A percentile compares a stretch with the other conserved stretches of the same genome.
Evolutionary conservation across 2,113 vertebrate species (phyloP).

Genomic region (Delphinapterus leucas): DNA sequence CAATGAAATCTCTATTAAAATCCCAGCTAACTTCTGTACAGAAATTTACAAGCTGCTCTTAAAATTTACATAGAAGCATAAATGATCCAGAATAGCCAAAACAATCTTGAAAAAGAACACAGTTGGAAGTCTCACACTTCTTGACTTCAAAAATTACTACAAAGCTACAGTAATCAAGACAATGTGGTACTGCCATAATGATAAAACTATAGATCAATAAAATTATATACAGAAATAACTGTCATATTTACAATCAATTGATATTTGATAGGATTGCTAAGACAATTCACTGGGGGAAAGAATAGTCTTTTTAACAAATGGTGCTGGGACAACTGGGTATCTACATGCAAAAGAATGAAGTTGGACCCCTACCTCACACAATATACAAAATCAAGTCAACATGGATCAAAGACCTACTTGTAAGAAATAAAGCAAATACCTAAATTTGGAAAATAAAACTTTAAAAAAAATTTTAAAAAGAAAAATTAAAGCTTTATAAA

Average conservation of each 20-base stretch:
- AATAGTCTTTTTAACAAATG: neutral
- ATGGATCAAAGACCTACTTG: neutral
- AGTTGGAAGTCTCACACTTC: neutral
- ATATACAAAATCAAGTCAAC: neutral
- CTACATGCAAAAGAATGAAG: neutral
- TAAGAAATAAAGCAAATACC: neutral
- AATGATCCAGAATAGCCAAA: neutral
- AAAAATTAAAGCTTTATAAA: neutral
- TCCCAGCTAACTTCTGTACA: neutral
- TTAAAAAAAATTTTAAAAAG: neutral
- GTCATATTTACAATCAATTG: neutral
- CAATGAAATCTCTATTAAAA: neutral
- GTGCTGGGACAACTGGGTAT: neutral
- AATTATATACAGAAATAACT: neutral
- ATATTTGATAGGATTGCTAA: neutral
- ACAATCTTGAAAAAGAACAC: neutral
- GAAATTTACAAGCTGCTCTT: neutral
- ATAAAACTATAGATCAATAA: neutral
- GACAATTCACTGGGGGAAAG: neutral
- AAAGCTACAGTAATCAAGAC: neutral
- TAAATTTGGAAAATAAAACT: neutral
- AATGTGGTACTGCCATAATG: neutral
- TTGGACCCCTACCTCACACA: neutral
- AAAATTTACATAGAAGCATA: neutral
- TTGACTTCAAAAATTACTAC: neutral